These are phyloP conservation scores for Cavia porcellus DNA, from an alignment of 2,113 vertebrate species.

Conservation along the genomic window DNA sequence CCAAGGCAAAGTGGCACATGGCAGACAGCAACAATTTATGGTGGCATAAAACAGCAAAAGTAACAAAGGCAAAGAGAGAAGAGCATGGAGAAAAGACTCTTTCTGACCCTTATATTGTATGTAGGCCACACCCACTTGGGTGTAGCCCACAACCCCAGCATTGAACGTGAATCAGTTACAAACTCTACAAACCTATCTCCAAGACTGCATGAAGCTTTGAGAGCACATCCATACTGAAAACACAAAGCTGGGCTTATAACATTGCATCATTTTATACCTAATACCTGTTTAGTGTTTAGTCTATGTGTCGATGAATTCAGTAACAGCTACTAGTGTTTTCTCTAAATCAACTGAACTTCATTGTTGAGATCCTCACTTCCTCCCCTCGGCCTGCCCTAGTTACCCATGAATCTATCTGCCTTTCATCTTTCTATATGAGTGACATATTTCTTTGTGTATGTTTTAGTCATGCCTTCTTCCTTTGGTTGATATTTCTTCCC, in stretches of 20 bases:
- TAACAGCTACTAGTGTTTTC: not conserved
- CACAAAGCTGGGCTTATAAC: not conserved
- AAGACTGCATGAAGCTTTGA: too few species aligned
- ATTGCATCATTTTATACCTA: not conserved
- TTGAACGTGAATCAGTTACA: too few species aligned
- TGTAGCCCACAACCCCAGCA: too few species aligned
- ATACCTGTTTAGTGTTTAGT: not conserved
- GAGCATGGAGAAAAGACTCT: too few species aligned
- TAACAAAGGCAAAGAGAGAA: too few species aligned
- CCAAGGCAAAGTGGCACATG: too few species aligned
- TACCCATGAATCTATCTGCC: not conserved
- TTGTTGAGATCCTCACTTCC: not conserved
- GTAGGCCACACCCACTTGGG: too few species aligned
- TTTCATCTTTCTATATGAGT: constrained; percentile 8
- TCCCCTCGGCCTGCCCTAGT: not conserved
- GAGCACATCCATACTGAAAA: too few species aligned
- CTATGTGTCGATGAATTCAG: not conserved
- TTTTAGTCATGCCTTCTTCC: not conserved
- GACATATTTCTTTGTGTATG: not conserved
- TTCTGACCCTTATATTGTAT: too few species aligned
- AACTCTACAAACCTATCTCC: too few species aligned
- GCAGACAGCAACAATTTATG: too few species aligned
- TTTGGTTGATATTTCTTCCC: constrained; percentile 12
- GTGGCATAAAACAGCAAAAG: too few species aligned
- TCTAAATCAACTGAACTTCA: constrained; percentile 33